Conservation (phyloP, 2,888 invertebrate genomes). For the Tenthredo amoena region DNA sequence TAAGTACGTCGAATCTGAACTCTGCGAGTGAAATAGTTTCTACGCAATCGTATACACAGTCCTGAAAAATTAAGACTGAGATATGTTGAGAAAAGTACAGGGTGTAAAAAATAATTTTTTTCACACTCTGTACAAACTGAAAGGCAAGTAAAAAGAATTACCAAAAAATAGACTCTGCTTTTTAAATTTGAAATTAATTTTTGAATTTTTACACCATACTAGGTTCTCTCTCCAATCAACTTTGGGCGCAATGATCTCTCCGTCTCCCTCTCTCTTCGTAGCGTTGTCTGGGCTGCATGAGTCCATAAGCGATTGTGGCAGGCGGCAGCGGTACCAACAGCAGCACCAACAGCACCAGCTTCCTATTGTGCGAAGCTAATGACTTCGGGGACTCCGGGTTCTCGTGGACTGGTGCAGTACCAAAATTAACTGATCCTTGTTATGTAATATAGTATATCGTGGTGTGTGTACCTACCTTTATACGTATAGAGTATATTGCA, state of each 20-base stretch:
- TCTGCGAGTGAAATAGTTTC: background rate
- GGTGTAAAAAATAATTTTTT: too few species aligned
- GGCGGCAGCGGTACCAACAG: constrained; percentile 55
- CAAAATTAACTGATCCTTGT: constrained; percentile 73
- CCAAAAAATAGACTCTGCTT: background rate
- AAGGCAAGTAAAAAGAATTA: background rate
- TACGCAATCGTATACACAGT: background rate
- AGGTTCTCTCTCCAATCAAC: background rate
- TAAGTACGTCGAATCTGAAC: too few species aligned
- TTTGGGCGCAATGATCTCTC: background rate
- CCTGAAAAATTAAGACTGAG: background rate
- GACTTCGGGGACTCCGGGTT: constrained; percentile 70
- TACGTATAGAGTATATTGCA: background rate
- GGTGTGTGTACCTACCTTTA: background rate
- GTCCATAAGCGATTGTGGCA: constrained; percentile 58
- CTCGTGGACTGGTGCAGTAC: constrained; percentile 64
- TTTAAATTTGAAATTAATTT: background rate
- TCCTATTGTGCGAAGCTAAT: constrained; percentile 74
- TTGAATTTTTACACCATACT: background rate
- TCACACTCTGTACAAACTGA: too few species aligned
- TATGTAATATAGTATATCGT: constrained; percentile 7
- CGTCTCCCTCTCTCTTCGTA: constrained; percentile 1
- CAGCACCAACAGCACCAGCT: constrained; percentile 65
- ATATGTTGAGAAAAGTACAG: too few species aligned
- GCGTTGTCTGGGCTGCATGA: constrained; percentile 44